Base-by-base conservation (phyloP, 1,140 invertebrate genomes). In the Chironomus striatipennis region DNA sequence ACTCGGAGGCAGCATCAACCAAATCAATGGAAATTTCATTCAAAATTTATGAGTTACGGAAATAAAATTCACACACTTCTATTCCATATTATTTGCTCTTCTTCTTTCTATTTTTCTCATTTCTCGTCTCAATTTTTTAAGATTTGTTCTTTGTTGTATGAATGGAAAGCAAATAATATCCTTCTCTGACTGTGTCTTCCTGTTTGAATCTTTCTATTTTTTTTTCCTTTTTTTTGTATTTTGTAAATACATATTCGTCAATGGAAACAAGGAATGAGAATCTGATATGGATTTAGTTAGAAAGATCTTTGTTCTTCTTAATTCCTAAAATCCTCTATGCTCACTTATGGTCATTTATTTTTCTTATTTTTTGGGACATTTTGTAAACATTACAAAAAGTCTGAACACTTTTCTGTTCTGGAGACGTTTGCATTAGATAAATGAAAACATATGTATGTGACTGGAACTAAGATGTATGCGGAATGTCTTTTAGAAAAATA, bases 21-120 rank as follows among this genome's bases (percentile, higher is more conserved):
- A 57, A 57, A 57, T 15, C 4, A 57, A 57, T 12, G n/a, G 47
- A 57, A 57, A 57, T 12, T n/a, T n/a, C 12, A 57, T 57, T n/a
- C 8, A 47, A 47, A 57, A 57, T 57, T 57, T 70, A 20, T 70
- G 65, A 20, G 20, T 70, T 70, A 18, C 65, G 65, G 65, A 70
- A 70, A 70, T 17, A 70, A 70, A 70, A 70, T 70, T 70, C 65
- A 70, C 65, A 70, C 65, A 70, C 65, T 70, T 70, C 47, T 57
- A 34, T 57, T 57, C 15, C 47, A 57, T 57, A 57, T 57, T 57
- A 57, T 57, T 57, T 57, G 12, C 47, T 57, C 47, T 57, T 47
- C 43, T 47, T 47, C 9, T 47, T 57, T 57, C 12, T 18, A 70
- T 21, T 9, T 8, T 21, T n/a, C n/a, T n/a, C n/a, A 18, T 18